Evolutionary conservation across 2,113 vertebrate genomes (phyloP).

Genomic region (Chitala chitala): DNA sequence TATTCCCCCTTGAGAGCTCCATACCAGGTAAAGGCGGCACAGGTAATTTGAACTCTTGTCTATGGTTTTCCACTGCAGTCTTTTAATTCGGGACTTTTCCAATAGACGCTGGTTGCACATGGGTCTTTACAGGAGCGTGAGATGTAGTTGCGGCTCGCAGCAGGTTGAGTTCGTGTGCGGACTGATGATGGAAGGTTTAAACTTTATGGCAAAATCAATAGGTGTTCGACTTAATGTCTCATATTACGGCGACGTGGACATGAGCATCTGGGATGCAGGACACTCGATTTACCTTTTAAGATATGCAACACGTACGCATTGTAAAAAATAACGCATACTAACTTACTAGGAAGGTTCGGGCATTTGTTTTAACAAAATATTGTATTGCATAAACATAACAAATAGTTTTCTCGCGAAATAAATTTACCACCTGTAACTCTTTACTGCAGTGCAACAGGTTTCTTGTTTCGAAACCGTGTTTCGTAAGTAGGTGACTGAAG

Average conservation of each 20-base stretch:
- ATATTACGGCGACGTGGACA: not conserved
- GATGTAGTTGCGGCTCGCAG: not conserved
- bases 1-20: conserved; percentile 75
- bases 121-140: not conserved
- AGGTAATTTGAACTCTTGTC: conserved; percentile 67
- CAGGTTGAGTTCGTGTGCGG: not conserved
- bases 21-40: conserved; percentile 74
- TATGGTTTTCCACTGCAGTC: not conserved
- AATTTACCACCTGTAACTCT: conserved; percentile 11
- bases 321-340: too few relatives aligned
- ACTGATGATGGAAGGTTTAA: not conserved
- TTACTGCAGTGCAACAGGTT: not conserved
- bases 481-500: not conserved
- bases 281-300: too few relatives aligned
- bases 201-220: not conserved
- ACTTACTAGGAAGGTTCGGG: too few relatives aligned
- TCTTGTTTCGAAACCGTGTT: not conserved
- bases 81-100: conserved; percentile 10
- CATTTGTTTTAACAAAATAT: too few relatives aligned
- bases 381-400: too few relatives aligned
- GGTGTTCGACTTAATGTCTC: not conserved
- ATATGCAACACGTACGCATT: too few relatives aligned
- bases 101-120: conserved; percentile 1
- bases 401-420: too few relatives aligned
- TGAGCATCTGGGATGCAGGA: not conserved